These are phyloP conservation scores for Sturmia bella DNA, from an alignment of 2,888 invertebrate genomes.

Conservation along the genomic window DNA sequence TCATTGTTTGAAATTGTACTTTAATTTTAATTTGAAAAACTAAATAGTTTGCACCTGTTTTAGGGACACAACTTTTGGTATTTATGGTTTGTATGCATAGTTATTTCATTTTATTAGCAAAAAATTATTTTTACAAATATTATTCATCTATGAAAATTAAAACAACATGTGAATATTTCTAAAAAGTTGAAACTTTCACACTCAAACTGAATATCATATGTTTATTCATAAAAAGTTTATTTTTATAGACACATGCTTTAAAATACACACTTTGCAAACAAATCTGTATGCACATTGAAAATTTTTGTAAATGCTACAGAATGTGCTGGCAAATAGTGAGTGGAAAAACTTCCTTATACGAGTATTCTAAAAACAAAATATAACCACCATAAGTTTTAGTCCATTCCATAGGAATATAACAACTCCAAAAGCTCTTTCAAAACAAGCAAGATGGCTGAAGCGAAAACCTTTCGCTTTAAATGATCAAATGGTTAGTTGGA, in stretches of 20 bases:
- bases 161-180: constrained; percentile 57
- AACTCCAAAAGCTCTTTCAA: too few species aligned
- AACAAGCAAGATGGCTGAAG: too few species aligned
- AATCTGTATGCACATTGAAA: too few species aligned
- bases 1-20: constrained; percentile 21
- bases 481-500: too few species aligned
- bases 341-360: too few species aligned
- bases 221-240: neutral
- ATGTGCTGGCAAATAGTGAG: too few species aligned
- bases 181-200: constrained; percentile 39
- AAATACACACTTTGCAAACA: neutral
- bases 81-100: constrained; percentile 27
- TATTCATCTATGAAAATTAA: constrained; percentile 48
- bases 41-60: constrained; percentile 59
- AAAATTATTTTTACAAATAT: constrained; percentile 20
- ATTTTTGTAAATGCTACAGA: too few species aligned
- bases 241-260: constrained; percentile 20
- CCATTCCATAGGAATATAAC: too few species aligned
- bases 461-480: too few species aligned
- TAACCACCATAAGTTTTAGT: too few species aligned
- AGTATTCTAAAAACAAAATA: too few species aligned
- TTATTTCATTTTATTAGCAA: constrained; percentile 50
- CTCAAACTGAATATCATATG: constrained; percentile 44
- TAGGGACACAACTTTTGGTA: constrained; percentile 34
- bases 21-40: constrained; percentile 47